Conservation (phyloP, 2,113 vertebrate species). For the Trochalopteron elliotii region DNA sequence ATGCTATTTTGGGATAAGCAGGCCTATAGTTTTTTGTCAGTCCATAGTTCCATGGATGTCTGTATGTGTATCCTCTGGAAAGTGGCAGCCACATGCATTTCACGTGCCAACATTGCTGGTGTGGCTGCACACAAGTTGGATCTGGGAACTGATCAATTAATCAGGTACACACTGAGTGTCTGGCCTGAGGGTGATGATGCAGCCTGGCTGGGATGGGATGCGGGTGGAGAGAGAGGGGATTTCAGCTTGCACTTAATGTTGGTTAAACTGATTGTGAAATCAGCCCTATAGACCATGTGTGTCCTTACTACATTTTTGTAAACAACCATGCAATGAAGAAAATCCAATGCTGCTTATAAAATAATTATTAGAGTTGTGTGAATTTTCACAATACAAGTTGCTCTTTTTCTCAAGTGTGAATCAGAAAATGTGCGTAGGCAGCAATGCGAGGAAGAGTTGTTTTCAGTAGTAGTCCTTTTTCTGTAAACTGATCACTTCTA, state of each 20-base stretch:
- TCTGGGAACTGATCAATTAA: background rate
- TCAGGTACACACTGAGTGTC: background rate
- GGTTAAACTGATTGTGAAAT: background rate
- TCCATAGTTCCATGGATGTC: fast-evolving
- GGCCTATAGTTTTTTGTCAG: background rate
- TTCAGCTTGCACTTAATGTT: background rate
- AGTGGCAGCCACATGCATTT: background rate
- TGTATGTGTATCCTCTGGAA: background rate
- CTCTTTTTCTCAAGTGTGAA: background rate
- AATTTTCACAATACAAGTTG: background rate
- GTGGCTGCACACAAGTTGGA: background rate
- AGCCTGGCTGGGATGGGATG: background rate
- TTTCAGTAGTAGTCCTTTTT: background rate
- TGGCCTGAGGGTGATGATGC: background rate
- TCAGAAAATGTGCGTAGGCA: background rate
- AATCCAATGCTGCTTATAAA: background rate
- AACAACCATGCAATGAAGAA: background rate
- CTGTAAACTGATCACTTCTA: background rate
- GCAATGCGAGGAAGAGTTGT: background rate
- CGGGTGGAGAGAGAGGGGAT: background rate
- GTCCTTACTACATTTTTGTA: background rate
- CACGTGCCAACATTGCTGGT: background rate
- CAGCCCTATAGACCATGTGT: background rate
- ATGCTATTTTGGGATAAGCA: background rate
- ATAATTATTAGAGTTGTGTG: background rate